Evolutionary conservation across 2,888 invertebrate species (phyloP), one percentile per base, ranked within the genome.

Genomic region (Caenorhabditis panamensis): DNA sequence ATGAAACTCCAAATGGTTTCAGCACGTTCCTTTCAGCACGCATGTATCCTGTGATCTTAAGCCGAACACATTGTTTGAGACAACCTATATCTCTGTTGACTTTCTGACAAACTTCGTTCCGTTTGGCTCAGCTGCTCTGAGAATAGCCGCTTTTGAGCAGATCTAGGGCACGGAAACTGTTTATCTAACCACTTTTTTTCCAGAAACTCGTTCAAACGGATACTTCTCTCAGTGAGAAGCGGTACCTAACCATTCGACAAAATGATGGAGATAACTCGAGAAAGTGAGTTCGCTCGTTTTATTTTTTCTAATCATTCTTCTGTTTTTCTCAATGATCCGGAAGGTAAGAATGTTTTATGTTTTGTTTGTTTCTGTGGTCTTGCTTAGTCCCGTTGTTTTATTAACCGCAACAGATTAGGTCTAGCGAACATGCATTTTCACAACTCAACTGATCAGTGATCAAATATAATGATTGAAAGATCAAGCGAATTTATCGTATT

Each of bases 251-350:
- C 76, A 72, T 59, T 72, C 28, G 31, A 9, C 16, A 73, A 73
- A 49, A 82, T 82, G 82, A 82, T 82, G 77, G 82, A 82, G 37
- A 77, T 82, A 41, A 82, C 82, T 37, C 63, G 82, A 72, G 82
- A 82, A 82, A 77, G 82, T 82, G 82, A 82, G 82, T 82, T 82
- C n/a, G 44, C 49, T 58, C 36, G 26, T 53, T 62, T 20, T 56
- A 36, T 47, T 26, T 73, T 41, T 16, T 44, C 49, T 24, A 47
- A 64, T 59, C 66, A 73, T 59, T 66, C 64, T 9, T 20, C 64
- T 51, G 9, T 31, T 31, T 31, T 31, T 31, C 31, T 31, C 31
- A 41, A 63, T 28, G 63, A 49, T 31, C 49, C 28, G 31, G 11
- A 18, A 37, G 59, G 73, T 73, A 41, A 66, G 73, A 58, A 47